These are phyloP conservation scores for Ctenodactylus gundi DNA, from an alignment of 2,113 vertebrate species.

Conservation along the genomic window DNA sequence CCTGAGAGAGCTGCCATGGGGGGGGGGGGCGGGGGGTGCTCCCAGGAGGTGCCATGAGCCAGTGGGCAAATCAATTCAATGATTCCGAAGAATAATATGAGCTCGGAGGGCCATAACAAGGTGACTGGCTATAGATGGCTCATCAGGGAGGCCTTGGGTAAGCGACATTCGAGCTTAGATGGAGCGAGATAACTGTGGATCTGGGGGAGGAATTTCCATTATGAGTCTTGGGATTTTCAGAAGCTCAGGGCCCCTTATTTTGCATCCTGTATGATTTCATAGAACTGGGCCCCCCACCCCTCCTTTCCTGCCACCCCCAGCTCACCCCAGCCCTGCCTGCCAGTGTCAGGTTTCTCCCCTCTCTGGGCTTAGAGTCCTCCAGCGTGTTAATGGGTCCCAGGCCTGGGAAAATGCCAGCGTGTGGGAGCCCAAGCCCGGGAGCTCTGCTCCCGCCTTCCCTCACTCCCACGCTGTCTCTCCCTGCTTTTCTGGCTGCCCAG, in stretches of 20 bases:
- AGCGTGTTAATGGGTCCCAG: neutral
- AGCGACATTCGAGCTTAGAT: conserved; percentile 22
- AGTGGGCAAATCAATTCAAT: neutral
- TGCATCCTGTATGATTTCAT: neutral
- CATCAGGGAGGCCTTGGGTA: neutral
- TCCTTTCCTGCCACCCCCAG: too few relatives aligned
- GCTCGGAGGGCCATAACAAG: neutral
- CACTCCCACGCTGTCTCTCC: neutral
- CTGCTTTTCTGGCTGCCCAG: conserved; percentile 11
- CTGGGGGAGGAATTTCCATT: neutral
- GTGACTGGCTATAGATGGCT: neutral
- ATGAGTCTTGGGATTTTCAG: neutral
- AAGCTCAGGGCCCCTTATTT: neutral
- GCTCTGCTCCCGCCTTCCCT: neutral
- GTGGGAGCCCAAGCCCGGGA: neutral
- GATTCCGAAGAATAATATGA: neutral
- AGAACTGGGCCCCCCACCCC: neutral
- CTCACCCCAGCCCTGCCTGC: neutral
- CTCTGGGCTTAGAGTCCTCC: neutral
- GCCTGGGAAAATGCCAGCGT: neutral
- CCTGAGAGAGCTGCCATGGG: neutral
- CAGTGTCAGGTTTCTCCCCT: neutral
- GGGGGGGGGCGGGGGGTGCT: neutral
- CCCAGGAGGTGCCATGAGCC: too few relatives aligned
- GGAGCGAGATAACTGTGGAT: neutral